phyloP scores from a whole-genome alignment of 2,888 invertebrate genomes.

The Escarpia spicata region DNA sequence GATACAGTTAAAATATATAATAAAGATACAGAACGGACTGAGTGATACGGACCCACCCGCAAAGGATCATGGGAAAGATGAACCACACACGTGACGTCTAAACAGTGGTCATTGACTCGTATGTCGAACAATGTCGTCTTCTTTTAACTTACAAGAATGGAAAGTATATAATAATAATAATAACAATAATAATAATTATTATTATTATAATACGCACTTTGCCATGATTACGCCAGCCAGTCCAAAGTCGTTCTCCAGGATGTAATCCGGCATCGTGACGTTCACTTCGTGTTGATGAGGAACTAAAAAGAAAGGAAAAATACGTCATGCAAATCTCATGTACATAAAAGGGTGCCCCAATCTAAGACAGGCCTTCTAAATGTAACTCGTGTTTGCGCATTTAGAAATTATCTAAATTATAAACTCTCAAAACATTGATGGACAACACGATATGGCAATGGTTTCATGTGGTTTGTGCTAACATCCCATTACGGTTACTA shows the following conservation, averaged over 20 bases:
- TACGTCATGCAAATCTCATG: no score
- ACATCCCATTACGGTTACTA: no score
- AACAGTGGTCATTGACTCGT: background rate
- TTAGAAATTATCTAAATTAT: no score
- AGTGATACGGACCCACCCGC: background rate
- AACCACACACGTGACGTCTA: background rate
- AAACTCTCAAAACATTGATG: no score
- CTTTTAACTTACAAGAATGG: background rate
- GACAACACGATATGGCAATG: no score
- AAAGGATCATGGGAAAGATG: background rate
- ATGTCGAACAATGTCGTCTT: background rate
- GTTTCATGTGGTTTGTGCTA: no score
- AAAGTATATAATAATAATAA: background rate
- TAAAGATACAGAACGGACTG: no score
- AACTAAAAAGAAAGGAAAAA: background rate
- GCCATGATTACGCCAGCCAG: constrained; percentile 89
- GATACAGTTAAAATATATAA: no score
- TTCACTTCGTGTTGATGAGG: constrained; percentile 78
- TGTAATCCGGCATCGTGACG: constrained; percentile 94
- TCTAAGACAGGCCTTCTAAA: no score
- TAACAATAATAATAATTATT: background rate
- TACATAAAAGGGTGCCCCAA: background rate
- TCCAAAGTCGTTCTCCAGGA: constrained; percentile 85
- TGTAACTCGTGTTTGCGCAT: background rate
- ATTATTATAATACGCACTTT: constrained; percentile 69